These are phyloP conservation scores for Xanthorhoe spadicearia DNA, from an alignment of 2,888 invertebrate species.

Conservation along the genomic window DNA sequence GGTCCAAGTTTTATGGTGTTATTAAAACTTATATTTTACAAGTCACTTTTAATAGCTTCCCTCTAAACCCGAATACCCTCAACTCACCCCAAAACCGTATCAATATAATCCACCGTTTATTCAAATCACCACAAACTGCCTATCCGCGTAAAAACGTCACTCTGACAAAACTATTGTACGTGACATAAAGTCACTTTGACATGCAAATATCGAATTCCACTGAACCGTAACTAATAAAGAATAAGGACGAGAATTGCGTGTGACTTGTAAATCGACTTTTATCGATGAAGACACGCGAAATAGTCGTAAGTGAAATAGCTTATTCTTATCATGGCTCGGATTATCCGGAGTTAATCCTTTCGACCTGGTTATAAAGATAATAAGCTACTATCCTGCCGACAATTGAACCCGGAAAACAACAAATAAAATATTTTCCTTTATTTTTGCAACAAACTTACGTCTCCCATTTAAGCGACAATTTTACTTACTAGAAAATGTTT, in stretches of 20 bases:
- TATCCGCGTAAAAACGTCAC: conserved; percentile 30
- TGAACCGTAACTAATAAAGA: conserved; percentile 5
- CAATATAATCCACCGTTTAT: conserved; percentile 30
- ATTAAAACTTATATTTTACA: conserved; percentile 5
- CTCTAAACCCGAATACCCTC: conserved; percentile 13
- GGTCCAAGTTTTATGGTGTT: not conserved
- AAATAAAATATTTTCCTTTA: not conserved
- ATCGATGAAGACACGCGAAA: conserved; percentile 39
- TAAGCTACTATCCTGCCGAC: conserved; percentile 6
- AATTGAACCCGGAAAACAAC: not conserved
- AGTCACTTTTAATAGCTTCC: not conserved
- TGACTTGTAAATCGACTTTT: conserved; percentile 19
- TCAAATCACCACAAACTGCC: conserved; percentile 32
- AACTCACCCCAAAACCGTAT: conserved; percentile 22
- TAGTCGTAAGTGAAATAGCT: conserved; percentile 39
- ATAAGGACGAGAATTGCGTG: conserved; percentile 20
- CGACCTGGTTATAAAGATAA: conserved; percentile 17
- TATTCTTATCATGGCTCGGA: conserved; percentile 34
- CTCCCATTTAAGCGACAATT: not conserved
- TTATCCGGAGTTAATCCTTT: conserved; percentile 32
- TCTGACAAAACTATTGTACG: conserved; percentile 26
- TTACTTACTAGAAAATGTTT: no score
- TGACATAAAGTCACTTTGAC: conserved; percentile 32
- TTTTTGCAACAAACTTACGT: not conserved
- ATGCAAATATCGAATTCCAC: conserved; percentile 20